Evolutionary conservation across 2,113 vertebrate species (phyloP), one percentile per base, ranked within the genome.

Genomic region (Cryptotis parvus): DNA sequence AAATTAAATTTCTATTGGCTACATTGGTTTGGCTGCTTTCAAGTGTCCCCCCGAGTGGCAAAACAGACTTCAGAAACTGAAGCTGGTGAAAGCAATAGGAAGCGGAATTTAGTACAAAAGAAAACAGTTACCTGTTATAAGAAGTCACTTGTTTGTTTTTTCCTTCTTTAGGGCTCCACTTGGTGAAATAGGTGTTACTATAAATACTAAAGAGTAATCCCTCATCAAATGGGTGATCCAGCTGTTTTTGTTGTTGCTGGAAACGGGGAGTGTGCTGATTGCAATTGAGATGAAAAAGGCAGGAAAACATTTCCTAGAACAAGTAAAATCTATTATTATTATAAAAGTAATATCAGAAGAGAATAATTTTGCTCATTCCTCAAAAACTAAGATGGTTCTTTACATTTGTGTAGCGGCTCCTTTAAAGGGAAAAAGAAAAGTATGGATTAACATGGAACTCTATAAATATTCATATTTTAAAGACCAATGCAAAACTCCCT

Each of bases 1-100:
- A 92, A 88, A 97, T 97, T 95, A 96, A 95, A 97, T 97, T 97
- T 97, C 95, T 96, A 82, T 96, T 94, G 84, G 68, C 93, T 94
- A 93, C 94, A 89, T 97, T 97, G 97, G 94, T 90, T 87, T 96
- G 94, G 89, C 91, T 97, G 95, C 96, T 95, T 93, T 94, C 96
- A 95, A 96, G 85, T 90, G 96, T 94, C 96, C 96, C 96, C 94
- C 93, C 78, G 91, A 94, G 96, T 95, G 84, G 88, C 49, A 68
- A 95, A 96, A 92, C 88, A 81, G 97, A 90, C 95, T 97, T 97
- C 89, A 74, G 91, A 90, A 84, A 92, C 95, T 88, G 81, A 93
- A 87, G 91, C 96, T 9, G 0, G 82, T 88, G 86, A 88, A 92
- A 96, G 86, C 93, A 76, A 94, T 68, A 84, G 95, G 1, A 95